Evolutionary conservation across 1,140 invertebrate species (phyloP).

Genomic region (Cepaea nemoralis): DNA sequence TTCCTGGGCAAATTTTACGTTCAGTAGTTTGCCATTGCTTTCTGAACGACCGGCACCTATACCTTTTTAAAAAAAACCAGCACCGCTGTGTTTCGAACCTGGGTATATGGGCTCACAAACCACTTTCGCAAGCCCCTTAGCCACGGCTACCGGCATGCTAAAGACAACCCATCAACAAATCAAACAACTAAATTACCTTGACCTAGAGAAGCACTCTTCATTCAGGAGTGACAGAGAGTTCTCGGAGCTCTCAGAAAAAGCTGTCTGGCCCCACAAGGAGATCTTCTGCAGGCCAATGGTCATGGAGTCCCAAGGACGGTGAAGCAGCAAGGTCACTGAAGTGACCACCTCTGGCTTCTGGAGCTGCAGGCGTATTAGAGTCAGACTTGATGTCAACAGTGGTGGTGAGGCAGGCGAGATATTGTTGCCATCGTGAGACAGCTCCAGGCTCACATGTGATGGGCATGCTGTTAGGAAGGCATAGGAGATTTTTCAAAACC

Average conservation of each 20-base stretch:
- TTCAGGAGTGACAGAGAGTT: conserved; percentile 67
- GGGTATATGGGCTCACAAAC: no score
- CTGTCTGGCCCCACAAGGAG: conserved; percentile 84
- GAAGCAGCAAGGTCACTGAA: conserved; percentile 77
- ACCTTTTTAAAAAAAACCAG: no score
- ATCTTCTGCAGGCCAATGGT: conserved; percentile 91
- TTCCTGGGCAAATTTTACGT: no score
- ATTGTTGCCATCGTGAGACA: conserved; percentile 75
- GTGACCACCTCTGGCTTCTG: conserved; percentile 83
- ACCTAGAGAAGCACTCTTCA: conserved; percentile 67
- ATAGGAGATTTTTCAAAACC: no score
- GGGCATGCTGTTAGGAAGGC: conserved; percentile 81
- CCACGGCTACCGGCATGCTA: no score
- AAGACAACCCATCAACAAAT: no score
- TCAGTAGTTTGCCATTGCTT: no score
- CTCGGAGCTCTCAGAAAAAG: conserved; percentile 77
- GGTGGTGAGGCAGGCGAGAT: conserved; percentile 80
- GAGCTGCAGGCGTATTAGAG: conserved; percentile 85
- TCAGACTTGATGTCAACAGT: conserved; percentile 85
- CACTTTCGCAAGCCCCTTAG: no score
- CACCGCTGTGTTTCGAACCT: no score
- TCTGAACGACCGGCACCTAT: no score
- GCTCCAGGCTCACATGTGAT: conserved; percentile 88
- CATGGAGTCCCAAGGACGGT: conserved; percentile 87
- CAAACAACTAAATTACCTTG: conserved; percentile 52